phyloP scores from a whole-genome alignment of 2,797 vertebrate genomes.

The Cynodonichthys magdalenae region DNA sequence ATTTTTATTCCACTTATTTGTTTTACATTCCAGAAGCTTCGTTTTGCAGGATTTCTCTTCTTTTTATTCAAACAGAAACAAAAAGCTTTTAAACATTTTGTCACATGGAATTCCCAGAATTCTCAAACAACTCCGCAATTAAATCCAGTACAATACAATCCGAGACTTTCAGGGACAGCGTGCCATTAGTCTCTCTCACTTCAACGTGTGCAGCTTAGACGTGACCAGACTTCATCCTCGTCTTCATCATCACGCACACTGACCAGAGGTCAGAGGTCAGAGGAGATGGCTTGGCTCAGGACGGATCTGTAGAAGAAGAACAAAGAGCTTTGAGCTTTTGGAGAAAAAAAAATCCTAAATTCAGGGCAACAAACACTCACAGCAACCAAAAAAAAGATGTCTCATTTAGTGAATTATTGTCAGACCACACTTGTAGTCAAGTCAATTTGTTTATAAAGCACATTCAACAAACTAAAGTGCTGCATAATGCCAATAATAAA shows the following conservation, averaged over 20 bases:
- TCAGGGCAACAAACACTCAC: background rate
- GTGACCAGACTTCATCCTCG: background rate
- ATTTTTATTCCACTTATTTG: background rate
- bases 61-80: background rate
- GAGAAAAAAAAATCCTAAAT: background rate
- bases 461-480: too few relatives aligned
- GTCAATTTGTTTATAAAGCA: too few relatives aligned
- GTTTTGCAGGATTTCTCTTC: background rate
- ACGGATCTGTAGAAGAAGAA: slow-evolving; percentile 33
- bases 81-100: background rate
- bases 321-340: background rate
- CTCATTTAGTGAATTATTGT: too few relatives aligned
- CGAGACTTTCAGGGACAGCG: background rate
- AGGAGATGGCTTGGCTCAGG: background rate
- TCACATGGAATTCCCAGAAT: background rate
- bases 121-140: background rate
- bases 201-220: slow-evolving; percentile 6
- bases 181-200: slow-evolving; percentile 13
- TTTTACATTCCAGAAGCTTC: background rate
- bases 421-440: too few relatives aligned
- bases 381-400: background rate
- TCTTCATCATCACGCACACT: slow-evolving; percentile 5
- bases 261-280: slow-evolving; percentile 22
- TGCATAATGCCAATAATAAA: too few relatives aligned
- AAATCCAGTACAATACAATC: background rate